A percentile compares a stretch with the other conserved stretches of the same genome.
Conservation (phyloP, 1,140 invertebrate species). For the Chlorops oryzae region DNA sequence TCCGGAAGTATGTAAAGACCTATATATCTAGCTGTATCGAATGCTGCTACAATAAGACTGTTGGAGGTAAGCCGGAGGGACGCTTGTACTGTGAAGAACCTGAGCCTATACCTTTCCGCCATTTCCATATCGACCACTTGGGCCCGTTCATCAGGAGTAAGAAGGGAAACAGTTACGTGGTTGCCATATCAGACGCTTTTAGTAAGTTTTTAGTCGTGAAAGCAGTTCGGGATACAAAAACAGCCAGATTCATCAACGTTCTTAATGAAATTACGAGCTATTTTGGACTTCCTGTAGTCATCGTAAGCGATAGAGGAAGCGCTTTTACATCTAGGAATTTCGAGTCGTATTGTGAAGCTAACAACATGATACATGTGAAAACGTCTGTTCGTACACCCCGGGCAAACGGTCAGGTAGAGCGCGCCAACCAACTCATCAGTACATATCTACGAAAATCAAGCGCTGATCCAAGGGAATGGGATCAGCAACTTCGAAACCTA, state of each 20-base stretch:
- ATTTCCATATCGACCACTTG: conserved; percentile 33
- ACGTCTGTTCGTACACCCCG: conserved; percentile 15
- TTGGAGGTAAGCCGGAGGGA: conserved; percentile 22
- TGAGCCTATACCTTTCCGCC: conserved; percentile 27
- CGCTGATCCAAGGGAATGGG: conserved; percentile 19
- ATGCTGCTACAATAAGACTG: conserved; percentile 22
- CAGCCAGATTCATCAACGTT: conserved; percentile 24
- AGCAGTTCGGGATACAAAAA: conserved; percentile 14
- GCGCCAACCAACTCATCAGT: conserved; percentile 22
- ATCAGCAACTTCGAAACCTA: conserved; percentile 15
- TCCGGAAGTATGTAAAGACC: conserved; percentile 24
- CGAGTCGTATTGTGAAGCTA: conserved; percentile 4
- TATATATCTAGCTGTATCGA: too few relatives aligned
- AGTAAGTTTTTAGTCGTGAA: conserved; percentile 17
- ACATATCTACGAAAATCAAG: conserved; percentile 9
- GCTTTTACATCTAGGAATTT: conserved; percentile 13
- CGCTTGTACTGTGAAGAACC: conserved; percentile 28
- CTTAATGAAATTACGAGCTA: conserved; percentile 19
- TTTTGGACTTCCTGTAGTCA: conserved; percentile 17
- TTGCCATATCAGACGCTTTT: conserved; percentile 46
- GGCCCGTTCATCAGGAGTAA: conserved; percentile 31
- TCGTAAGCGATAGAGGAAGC: conserved; percentile 25
- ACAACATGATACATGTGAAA: conserved; percentile 12
- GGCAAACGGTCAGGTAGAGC: conserved; percentile 26
- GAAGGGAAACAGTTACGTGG: conserved; percentile 43